Evolutionary conservation across 2,888 invertebrate species (phyloP).

Genomic region (Pollenia amentaria): DNA sequence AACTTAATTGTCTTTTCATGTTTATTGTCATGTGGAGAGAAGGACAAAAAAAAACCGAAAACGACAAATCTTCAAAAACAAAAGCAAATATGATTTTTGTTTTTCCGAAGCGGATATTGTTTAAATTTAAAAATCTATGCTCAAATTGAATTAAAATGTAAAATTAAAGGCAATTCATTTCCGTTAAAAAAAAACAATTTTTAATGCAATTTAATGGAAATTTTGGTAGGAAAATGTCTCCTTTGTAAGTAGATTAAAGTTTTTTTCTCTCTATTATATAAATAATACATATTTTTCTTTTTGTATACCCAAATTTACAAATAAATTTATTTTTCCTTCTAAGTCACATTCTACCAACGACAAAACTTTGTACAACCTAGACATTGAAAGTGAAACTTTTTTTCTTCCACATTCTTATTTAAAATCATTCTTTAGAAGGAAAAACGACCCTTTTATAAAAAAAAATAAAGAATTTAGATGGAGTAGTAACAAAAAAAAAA

Average conservation of each 20-base stretch:
- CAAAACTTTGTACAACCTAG: slow-evolving; percentile 47
- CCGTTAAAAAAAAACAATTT: slow-evolving; percentile 8
- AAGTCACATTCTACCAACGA: neutral
- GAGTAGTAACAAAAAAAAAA: neutral
- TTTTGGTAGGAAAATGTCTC: neutral
- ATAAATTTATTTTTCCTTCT: neutral
- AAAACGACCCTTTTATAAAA: slow-evolving; percentile 41
- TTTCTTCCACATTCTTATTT: slow-evolving; percentile 18
- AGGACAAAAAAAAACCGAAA: neutral
- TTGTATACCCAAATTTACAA: neutral
- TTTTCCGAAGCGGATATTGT: slow-evolving; percentile 35
- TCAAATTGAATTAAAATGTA: slow-evolving; percentile 44
- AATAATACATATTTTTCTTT: neutral
- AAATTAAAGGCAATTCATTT: slow-evolving; percentile 35
- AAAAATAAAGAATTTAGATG: slow-evolving; percentile 27
- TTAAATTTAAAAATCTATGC: slow-evolving; percentile 38
- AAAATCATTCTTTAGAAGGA: neutral
- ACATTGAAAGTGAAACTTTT: slow-evolving; percentile 72
- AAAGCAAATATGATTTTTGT: slow-evolving; percentile 13
- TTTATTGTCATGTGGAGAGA: neutral
- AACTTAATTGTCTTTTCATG: slow-evolving; percentile 22
- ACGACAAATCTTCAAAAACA: neutral
- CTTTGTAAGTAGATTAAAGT: slow-evolving; percentile 1
- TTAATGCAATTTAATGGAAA: slow-evolving; percentile 1
- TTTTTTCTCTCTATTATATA: neutral